Conservation (phyloP, 1,140 invertebrate genomes). For the Leptinotarsa defecta region DNA sequence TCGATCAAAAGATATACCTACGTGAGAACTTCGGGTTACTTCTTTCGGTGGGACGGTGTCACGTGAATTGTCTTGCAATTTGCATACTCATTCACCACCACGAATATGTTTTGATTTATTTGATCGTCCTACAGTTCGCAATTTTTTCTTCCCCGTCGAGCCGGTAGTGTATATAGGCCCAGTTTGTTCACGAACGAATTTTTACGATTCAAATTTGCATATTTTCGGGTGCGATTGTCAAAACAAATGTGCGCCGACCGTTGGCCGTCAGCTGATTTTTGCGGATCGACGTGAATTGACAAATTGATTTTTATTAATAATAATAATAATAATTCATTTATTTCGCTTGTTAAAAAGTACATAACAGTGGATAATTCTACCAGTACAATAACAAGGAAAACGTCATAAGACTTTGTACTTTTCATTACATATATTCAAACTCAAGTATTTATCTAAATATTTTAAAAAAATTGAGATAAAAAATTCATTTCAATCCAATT, state of each 20-base stretch:
- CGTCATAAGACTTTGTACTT: no score
- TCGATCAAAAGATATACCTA: constrained; percentile 42
- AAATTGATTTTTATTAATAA: no score
- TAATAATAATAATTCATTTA: no score
- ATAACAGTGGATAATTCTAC: no score
- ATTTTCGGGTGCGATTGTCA: constrained; percentile 27
- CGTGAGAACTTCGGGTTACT: constrained; percentile 48
- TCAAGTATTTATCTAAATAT: no score
- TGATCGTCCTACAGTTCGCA: constrained; percentile 23
- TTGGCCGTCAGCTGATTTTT: background rate
- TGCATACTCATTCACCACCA: constrained; percentile 45
- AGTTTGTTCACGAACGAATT: constrained; percentile 20
- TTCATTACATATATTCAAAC: no score
- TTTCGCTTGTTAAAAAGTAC: no score
- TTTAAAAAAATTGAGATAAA: no score
- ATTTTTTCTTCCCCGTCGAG: background rate
- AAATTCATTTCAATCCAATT: no score
- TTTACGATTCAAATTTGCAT: constrained; percentile 21
- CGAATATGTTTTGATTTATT: constrained; percentile 47
- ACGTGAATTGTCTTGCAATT: constrained; percentile 40
- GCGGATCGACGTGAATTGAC: background rate
- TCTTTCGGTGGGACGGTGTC: constrained; percentile 37
- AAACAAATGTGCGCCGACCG: constrained; percentile 9
- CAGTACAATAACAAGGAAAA: no score
- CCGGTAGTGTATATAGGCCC: background rate